Conservation (phyloP, 2,113 vertebrate species). For the Ophthalmolycus amberensis region DNA sequence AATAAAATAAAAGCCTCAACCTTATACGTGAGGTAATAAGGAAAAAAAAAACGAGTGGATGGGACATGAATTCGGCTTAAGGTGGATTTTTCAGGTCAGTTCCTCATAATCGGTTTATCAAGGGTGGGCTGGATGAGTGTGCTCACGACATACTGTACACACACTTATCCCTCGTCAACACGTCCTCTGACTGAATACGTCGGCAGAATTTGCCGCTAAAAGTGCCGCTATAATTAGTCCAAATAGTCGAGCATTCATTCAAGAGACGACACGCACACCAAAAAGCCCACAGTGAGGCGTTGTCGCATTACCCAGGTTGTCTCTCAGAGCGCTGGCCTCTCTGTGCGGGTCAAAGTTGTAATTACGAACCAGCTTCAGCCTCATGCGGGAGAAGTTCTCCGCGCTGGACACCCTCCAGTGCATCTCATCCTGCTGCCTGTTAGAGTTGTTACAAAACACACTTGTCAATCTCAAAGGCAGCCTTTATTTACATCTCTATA, state of each 20-base stretch:
- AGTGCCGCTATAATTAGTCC: background rate
- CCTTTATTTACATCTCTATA: background rate
- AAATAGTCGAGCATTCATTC: background rate
- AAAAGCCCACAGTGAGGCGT: background rate
- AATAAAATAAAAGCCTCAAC: background rate
- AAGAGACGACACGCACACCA: background rate
- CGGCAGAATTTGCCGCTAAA: background rate
- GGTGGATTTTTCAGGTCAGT: too few relatives aligned
- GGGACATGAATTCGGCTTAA: too few relatives aligned
- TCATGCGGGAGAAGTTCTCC: conserved; percentile 98
- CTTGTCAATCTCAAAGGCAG: background rate
- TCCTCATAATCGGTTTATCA: too few relatives aligned
- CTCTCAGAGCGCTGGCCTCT: conserved; percentile 94
- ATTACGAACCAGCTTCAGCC: conserved; percentile 92
- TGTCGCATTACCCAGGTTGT: conserved; percentile 90
- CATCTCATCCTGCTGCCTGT: conserved; percentile 85
- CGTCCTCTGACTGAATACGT: too few relatives aligned
- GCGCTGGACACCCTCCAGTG: conserved; percentile 95
- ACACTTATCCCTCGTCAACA: too few relatives aligned
- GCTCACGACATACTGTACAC: too few relatives aligned
- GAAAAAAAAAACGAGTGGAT: too few relatives aligned
- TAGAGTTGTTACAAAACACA: background rate
- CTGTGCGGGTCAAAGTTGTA: conserved; percentile 90
- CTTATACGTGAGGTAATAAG: background rate
- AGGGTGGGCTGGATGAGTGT: too few relatives aligned